These are phyloP conservation scores for Cotesia vestalis DNA, from an alignment of 1,140 invertebrate species.

Conservation along the genomic window DNA sequence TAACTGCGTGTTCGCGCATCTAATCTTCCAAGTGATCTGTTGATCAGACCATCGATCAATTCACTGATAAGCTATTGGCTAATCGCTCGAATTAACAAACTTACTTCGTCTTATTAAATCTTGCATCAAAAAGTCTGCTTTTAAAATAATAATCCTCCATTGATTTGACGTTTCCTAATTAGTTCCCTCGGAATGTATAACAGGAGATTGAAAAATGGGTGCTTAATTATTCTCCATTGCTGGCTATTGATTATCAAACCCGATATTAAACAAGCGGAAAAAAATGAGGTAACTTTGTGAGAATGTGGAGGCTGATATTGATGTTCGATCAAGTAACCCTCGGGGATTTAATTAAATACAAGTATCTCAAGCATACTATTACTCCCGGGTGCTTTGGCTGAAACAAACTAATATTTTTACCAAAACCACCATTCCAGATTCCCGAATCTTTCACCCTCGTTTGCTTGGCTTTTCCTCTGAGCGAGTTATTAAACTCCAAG, in stretches of 20 bases:
- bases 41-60: constrained; percentile 30
- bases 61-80: constrained; percentile 3
- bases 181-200: too few species aligned
- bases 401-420: constrained; percentile 53
- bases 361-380: constrained; percentile 43
- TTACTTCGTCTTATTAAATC: too few species aligned
- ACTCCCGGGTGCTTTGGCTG: constrained; percentile 36
- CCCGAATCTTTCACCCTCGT: constrained; percentile 35
- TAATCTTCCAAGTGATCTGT: constrained; percentile 26
- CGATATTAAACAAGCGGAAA: too few species aligned
- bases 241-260: too few species aligned
- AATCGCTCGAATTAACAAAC: too few species aligned
- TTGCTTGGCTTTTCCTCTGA: constrained; percentile 29
- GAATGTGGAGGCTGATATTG: constrained; percentile 57
- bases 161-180: too few species aligned
- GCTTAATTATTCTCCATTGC: too few species aligned
- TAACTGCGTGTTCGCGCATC: constrained; percentile 36
- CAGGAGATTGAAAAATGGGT: too few species aligned
- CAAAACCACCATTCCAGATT: constrained; percentile 48
- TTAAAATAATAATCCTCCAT: too few species aligned
- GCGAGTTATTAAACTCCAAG: constrained; percentile 18
- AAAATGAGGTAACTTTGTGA: too few species aligned
- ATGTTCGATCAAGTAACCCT: constrained; percentile 63
- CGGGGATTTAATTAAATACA: constrained; percentile 66
- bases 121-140: too few species aligned